Evolutionary conservation across 1,140 invertebrate species (phyloP).

Genomic region (Drosophila ambigua): DNA sequence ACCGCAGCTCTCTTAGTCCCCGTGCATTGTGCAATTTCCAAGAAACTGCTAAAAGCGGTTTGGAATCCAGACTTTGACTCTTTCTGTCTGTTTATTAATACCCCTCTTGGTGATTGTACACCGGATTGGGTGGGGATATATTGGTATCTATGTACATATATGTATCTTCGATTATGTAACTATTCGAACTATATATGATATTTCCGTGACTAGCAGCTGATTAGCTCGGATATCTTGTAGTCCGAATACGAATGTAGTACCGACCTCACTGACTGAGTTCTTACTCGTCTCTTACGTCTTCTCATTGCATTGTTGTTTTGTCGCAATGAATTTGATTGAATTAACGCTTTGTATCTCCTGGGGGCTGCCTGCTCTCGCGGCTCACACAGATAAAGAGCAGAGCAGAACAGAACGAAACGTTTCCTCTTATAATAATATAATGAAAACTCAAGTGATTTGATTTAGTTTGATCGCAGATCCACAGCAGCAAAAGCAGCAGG

Average conservation of each 20-base stretch:
- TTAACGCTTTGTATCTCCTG: slow-evolving; percentile 62
- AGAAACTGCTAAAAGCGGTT: slow-evolving; percentile 23
- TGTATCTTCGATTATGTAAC: too few species aligned
- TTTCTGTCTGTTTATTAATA: background rate
- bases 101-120: too few species aligned
- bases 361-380: slow-evolving; percentile 23
- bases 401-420: slow-evolving; percentile 1
- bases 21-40: background rate
- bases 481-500: slow-evolving; percentile 1
- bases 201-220: too few species aligned
- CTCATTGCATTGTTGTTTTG: slow-evolving; percentile 41
- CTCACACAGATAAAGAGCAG: slow-evolving; percentile 29
- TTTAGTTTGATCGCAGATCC: slow-evolving; percentile 63
- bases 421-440: slow-evolving; percentile 58
- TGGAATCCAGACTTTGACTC: slow-evolving; percentile 35
- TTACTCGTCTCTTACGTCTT: slow-evolving; percentile 6
- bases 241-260: too few species aligned
- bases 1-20: background rate
- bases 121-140: too few species aligned
- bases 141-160: too few species aligned
- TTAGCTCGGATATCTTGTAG: too few species aligned
- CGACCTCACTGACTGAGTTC: too few species aligned
- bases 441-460: slow-evolving; percentile 77
- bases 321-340: slow-evolving; percentile 79
- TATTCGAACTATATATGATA: too few species aligned